These are phyloP conservation scores for Rhyacophila brunnea DNA, from an alignment of 1,140 invertebrate species.

Conservation along the genomic window DNA sequence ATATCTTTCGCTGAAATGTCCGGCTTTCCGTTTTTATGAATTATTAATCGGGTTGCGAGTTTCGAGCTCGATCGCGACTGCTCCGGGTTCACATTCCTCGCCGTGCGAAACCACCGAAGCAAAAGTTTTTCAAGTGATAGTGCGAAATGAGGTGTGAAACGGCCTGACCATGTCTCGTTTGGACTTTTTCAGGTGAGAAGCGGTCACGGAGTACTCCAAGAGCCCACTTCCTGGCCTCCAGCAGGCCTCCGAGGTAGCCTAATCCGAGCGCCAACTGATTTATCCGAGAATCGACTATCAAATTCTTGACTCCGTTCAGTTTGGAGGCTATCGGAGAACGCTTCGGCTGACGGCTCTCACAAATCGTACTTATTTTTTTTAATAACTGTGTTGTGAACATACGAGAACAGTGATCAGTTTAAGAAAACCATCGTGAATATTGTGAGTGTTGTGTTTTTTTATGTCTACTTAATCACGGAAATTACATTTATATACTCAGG, in stretches of 20 bases:
- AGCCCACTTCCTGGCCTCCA: constrained; percentile 6
- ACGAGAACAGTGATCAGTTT: constrained; percentile 12
- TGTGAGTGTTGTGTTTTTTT: too few relatives aligned
- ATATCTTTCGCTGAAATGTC: constrained; percentile 3
- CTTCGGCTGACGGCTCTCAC: too few relatives aligned
- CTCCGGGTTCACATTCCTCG: neutral
- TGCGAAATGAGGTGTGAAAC: neutral
- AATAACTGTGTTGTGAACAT: constrained; percentile 10
- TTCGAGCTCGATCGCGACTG: neutral
- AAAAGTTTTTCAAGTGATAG: too few relatives aligned
- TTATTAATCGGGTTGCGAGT: constrained; percentile 9
- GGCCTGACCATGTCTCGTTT: neutral
- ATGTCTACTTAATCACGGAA: too few relatives aligned
- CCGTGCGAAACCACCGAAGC: too few relatives aligned
- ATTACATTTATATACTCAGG: too few relatives aligned
- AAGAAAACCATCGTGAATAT: too few relatives aligned
- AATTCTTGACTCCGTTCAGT: too few relatives aligned
- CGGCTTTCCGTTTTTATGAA: constrained; percentile 16
- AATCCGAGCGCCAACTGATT: constrained; percentile 1
- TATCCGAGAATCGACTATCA: neutral
- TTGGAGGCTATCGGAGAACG: neutral
- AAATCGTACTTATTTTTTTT: neutral
- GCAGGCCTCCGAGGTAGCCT: constrained; percentile 9
- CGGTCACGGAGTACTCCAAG: constrained; percentile 1
- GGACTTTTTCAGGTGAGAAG: constrained; percentile 12